These are phyloP conservation scores for Malurus melanocephalus DNA, from an alignment of 2,113 vertebrate species.

Conservation along the genomic window DNA sequence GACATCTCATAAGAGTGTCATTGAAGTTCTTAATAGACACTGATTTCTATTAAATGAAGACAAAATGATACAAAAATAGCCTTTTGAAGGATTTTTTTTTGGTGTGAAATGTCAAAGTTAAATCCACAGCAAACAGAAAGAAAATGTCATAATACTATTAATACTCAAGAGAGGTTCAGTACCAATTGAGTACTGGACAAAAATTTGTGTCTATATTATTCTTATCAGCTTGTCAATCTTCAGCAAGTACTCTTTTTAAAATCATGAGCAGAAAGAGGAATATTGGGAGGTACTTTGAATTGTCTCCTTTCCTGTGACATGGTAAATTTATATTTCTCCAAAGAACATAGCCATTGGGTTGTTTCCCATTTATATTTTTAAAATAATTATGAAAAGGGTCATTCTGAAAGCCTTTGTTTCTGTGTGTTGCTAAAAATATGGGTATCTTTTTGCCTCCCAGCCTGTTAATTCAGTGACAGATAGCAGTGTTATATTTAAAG, in stretches of 20 bases:
- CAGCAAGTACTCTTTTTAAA: neutral
- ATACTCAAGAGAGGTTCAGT: neutral
- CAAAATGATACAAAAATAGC: neutral
- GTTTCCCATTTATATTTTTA: slow-evolving; percentile 3
- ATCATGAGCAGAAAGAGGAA: neutral
- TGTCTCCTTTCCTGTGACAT: neutral
- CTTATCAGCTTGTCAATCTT: neutral
- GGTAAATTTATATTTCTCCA: neutral
- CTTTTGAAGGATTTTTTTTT: neutral
- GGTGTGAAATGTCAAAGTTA: neutral
- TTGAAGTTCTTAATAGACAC: neutral
- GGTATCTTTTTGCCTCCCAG: neutral
- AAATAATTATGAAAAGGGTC: slow-evolving; percentile 7
- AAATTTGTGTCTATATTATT: neutral
- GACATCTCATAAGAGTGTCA: neutral
- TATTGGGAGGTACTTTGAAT: neutral
- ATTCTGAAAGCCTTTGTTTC: slow-evolving; percentile 1
- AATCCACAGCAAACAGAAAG: neutral
- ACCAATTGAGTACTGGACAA: neutral
- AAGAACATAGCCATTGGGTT: neutral
- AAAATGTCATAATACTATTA: neutral
- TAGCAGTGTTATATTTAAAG: slow-evolving; percentile 42
- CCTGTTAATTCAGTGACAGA: slow-evolving; percentile 31
- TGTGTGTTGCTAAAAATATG: slow-evolving; percentile 10
- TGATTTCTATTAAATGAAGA: neutral